phyloP scores from a whole-genome alignment of 92 coral and sea anemone species.

The Umimayanthus kanabou region DNA sequence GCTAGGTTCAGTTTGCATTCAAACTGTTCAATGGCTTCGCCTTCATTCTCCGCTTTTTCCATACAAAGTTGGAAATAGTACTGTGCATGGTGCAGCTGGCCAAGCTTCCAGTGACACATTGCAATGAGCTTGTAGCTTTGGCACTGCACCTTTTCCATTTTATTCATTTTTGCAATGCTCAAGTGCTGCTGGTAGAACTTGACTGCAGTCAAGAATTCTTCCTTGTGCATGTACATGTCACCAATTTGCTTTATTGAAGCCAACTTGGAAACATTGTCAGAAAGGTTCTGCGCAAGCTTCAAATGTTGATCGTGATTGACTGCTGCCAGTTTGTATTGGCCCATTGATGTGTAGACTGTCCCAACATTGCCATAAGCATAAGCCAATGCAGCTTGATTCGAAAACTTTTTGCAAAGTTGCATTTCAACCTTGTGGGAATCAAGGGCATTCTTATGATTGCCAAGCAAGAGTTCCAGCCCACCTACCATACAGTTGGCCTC shows the following conservation, averaged over 20 bases:
- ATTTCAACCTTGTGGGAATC: constrained; percentile 74
- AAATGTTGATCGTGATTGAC: constrained; percentile 73
- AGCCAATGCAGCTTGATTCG: constrained; percentile 58
- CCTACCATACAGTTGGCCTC: constrained; percentile 75
- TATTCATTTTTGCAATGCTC: constrained; percentile 66
- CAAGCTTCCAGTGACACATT: constrained; percentile 62
- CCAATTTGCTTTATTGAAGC: constrained; percentile 71
- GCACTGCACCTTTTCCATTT: constrained; percentile 57
- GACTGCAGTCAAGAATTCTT: constrained; percentile 64
- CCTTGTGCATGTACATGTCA: constrained; percentile 72
- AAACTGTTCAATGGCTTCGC: constrained; percentile 62
- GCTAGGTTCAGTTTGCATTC: constrained; percentile 66
- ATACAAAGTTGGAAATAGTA: constrained; percentile 66
- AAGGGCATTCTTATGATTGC: constrained; percentile 66
- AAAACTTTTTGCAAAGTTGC: constrained; percentile 64
- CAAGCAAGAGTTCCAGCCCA: constrained; percentile 68
- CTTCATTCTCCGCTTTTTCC: constrained; percentile 60
- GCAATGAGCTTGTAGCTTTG: constrained; percentile 69
- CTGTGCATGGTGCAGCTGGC: constrained; percentile 79
- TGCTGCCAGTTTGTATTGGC: constrained; percentile 69
- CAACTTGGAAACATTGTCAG: constrained; percentile 68
- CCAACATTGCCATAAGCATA: constrained; percentile 86
- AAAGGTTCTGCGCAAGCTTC: constrained; percentile 69
- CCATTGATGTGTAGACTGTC: constrained; percentile 72
- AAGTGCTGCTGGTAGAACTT: constrained; percentile 71